Base-by-base conservation (phyloP, 2,888 invertebrate species). In the Eupithecia insigniata region DNA sequence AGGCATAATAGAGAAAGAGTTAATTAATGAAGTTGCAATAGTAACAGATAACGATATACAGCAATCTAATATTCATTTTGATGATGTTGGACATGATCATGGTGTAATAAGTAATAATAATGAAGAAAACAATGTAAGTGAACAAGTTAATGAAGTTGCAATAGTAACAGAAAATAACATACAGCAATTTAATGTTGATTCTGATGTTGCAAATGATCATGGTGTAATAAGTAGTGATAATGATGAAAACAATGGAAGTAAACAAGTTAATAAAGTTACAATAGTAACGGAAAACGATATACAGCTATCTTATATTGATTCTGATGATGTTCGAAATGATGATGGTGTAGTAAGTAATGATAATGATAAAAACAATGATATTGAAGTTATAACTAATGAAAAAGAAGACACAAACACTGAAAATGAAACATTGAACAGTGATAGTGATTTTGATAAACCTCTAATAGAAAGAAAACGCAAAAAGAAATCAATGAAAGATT, bases 361-460 rank as follows among this genome's bases (percentile, higher is more conserved):
- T 12, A 30, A 39, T 18, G 39, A 60, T 30, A 67, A 34, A 28
- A 16, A 58, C 8, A 28, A 6, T 32, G 61, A 43, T 60, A 12
- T 22, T 34, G 51, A 32, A 28, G 30, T 30, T 5, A 30, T 5
- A 30, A 55, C 14, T 5, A 8, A 32, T 10, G 62, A 36, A 36
- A 34, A 58, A 39, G n/a, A 62, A 46, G 4, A 7, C n/a, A n/a
- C 1, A 34, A 66, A 51, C 18, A 34, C 22, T 6, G 34, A 64
- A 58, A 60, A 55, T 36, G 36, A 60, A 32, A 8, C 16, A n/a
- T 61, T n/a, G 3, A 18, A 34, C 0, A 61, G 61, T n/a, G 64
- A 65, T 34, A 46, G 28, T 22, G 55, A 70, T 68, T 36, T 39
- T 32, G 71, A 74, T 46, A 43, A 58, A 36, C 66, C 71, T 3